These are phyloP conservation scores for Galeopsomyia nigrocyanea DNA, from an alignment of 2,888 invertebrate species.

Conservation along the genomic window DNA sequence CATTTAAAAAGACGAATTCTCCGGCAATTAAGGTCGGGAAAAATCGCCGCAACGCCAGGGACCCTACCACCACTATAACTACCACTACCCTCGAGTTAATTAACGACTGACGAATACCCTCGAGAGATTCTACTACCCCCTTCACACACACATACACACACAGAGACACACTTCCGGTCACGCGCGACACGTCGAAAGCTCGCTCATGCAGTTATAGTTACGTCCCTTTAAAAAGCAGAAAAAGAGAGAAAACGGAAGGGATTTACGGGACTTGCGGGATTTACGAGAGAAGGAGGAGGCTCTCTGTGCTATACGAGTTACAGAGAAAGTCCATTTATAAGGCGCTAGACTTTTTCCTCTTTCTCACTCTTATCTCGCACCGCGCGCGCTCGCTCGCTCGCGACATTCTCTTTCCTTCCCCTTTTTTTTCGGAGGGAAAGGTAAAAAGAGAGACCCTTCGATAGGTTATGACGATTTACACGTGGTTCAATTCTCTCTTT, in stretches of 20 bases:
- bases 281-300: slow-evolving; percentile 44
- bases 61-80: slow-evolving; percentile 2
- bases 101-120: slow-evolving; percentile 39
- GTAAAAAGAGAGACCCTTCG: neutral
- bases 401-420: neutral
- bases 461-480: slow-evolving; percentile 43
- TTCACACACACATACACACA: no score
- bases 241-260: slow-evolving; percentile 34
- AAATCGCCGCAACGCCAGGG: slow-evolving; percentile 19
- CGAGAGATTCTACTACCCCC: slow-evolving; percentile 2
- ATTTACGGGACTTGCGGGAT: slow-evolving; percentile 50
- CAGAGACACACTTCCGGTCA: neutral
- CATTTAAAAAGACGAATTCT: slow-evolving; percentile 46
- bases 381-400: neutral
- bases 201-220: neutral
- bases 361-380: slow-evolving; percentile 5
- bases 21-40: slow-evolving; percentile 40
- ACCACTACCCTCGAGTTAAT: slow-evolving; percentile 39
- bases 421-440: neutral
- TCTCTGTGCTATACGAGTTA: slow-evolving; percentile 24
- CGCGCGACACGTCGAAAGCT: slow-evolving; percentile 3
- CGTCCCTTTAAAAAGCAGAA: neutral
- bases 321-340: slow-evolving; percentile 52
- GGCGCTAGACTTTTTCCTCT: slow-evolving; percentile 35
- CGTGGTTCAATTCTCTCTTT: neutral